These are phyloP conservation scores for Hylomyscus alleni DNA, from an alignment of 2,797 vertebrate species.

Conservation along the genomic window DNA sequence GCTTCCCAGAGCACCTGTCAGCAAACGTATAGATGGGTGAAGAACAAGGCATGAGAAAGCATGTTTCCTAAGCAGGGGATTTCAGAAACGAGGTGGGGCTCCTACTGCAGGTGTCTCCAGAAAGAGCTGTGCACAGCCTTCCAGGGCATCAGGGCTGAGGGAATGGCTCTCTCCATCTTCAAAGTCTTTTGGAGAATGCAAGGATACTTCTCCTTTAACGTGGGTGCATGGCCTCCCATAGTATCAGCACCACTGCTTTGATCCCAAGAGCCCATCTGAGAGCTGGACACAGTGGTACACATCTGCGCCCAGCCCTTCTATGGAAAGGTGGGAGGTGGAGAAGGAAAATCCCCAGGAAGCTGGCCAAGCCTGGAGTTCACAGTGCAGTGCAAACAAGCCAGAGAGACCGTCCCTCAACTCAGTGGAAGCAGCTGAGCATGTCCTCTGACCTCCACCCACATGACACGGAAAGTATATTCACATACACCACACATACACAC, in stretches of 20 bases:
- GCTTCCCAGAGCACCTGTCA: constrained; percentile 34
- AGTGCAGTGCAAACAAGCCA: not conserved
- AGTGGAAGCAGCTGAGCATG: not conserved
- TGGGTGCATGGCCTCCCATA: fast-evolving
- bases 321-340: not conserved
- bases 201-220: not conserved
- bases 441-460: not conserved
- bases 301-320: not conserved
- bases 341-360: not conserved
- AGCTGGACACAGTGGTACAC: too few relatives aligned
- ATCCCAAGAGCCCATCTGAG: not conserved
- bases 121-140: not conserved
- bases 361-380: not conserved
- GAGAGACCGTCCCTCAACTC: not conserved
- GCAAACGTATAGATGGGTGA: not conserved
- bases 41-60: not conserved
- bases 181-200: not conserved
- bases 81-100: not conserved
- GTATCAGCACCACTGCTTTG: not conserved
- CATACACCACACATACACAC: too few relatives aligned
- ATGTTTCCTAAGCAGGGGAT: not conserved
- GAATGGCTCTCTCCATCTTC: not conserved
- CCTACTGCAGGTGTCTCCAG: not conserved
- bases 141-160: too few relatives aligned
- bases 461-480: not conserved